Evolutionary conservation across 2,888 invertebrate species (phyloP), one percentile per base, ranked within the genome.

Genomic region (Troides helena): DNA sequence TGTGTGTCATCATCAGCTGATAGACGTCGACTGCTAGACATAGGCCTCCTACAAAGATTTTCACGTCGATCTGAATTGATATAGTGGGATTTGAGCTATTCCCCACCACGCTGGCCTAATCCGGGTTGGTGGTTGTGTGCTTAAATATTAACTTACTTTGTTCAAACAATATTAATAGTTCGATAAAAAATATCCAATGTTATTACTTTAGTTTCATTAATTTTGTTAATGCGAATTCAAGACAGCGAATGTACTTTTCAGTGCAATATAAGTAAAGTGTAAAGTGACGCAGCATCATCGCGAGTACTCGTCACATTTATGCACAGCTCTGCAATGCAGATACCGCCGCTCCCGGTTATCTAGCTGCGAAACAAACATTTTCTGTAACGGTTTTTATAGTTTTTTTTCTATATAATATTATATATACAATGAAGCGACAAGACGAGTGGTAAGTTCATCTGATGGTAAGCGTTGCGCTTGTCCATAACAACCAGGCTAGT

Each of bases 291-390:
- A 58, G 65, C 69, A 61, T 69, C 69, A 69, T 53, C 56, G 23
- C 39, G 56, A 59, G 56, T 58, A 65, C 62, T 69, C 69, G 69
- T 69, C 69, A 69, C 65, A 69, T 69, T 69, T 69, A 69, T 69
- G 69, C 69, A 69, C 69, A 66, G 69, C 62, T 66, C 69, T 66
- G 69, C 69, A 69, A 66, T 69, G 69, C 69, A 69, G 69, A 69
- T 69, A 69, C 62, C 65, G 65, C 69, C 39, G 65, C 69, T 46
- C 61, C 66, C 46, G 39, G 65, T 57, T 69, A 69, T 65, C 65
- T 65, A 58, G 65, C 62, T 67, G 58, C 58, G 68, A 68, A 65
- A 69, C 69, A 69, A 65, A 69, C 69, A 69, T 66, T 66, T 62
- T 69, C 62, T 62, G 65, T 62, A 58, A 43, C 65, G 25, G 57